These are phyloP conservation scores for Diadegma fenestrale DNA, from an alignment of 2,888 invertebrate genomes.

Conservation along the genomic window DNA sequence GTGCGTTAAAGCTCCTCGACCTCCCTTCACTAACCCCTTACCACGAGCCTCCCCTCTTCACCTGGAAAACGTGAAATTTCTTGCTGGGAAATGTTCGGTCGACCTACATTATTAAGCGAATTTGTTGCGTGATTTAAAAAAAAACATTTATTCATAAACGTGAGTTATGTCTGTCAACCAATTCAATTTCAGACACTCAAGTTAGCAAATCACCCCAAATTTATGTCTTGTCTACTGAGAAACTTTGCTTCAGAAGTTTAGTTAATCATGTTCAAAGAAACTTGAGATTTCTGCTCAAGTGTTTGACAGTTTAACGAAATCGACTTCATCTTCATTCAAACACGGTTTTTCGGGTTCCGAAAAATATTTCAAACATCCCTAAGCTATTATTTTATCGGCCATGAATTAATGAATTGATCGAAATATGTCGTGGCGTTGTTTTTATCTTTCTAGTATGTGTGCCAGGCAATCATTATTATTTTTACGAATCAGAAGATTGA, in stretches of 20 bases:
- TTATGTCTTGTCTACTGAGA: background rate
- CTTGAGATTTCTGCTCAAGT: background rate
- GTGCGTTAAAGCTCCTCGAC: constrained; percentile 55
- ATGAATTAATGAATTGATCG: background rate
- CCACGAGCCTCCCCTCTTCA: constrained; percentile 2
- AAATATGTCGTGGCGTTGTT: background rate
- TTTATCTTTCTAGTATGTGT: background rate
- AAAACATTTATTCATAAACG: background rate
- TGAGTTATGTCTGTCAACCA: background rate
- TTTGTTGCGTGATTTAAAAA: constrained; percentile 25
- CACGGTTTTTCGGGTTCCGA: background rate
- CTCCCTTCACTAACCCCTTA: constrained; percentile 40
- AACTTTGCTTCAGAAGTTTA: background rate
- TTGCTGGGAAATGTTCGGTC: constrained; percentile 28
- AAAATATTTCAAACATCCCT: background rate
- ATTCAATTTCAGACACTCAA: background rate
- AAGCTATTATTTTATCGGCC: background rate
- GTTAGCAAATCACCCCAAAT: background rate
- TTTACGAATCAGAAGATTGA: background rate
- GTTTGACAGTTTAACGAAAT: background rate
- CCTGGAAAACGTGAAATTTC: constrained; percentile 4
- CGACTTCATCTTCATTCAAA: background rate
- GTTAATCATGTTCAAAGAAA: background rate
- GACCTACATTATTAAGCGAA: constrained; percentile 53
- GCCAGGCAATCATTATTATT: background rate